Evolutionary conservation across 2,888 invertebrate species (phyloP).

Genomic region (Mythimna vitellina): DNA sequence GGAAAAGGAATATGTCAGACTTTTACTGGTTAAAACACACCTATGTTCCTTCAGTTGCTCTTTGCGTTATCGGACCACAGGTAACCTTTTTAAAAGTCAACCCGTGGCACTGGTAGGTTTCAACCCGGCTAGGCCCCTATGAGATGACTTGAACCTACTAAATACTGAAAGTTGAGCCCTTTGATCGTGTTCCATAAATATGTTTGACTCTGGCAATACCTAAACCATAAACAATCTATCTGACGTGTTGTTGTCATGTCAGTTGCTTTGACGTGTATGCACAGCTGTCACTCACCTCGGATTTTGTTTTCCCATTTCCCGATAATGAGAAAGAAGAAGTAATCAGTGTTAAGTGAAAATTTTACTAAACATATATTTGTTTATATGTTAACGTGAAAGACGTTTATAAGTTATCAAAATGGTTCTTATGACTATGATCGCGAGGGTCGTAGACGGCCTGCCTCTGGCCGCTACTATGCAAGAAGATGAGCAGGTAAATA

Average conservation of each 20-base stretch:
- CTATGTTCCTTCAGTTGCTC: too few relatives aligned
- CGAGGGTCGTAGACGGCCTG: conserved; percentile 98
- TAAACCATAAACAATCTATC: conserved; percentile 19
- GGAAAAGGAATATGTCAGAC: too few relatives aligned
- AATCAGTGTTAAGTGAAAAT: conserved; percentile 67
- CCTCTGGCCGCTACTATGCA: conserved; percentile 99
- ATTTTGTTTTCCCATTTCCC: conserved; percentile 73
- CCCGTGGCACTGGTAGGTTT: too few relatives aligned
- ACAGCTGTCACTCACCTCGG: conserved; percentile 77
- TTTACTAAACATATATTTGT: conserved; percentile 59
- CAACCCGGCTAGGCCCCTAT: too few relatives aligned
- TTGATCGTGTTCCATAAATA: too few relatives aligned
- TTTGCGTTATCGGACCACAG: too few relatives aligned
- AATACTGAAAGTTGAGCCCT: too few relatives aligned
- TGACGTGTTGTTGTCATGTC: conserved; percentile 85
- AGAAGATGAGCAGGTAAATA: conserved; percentile 98
- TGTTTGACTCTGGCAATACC: conserved; percentile 16
- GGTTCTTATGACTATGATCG: conserved; percentile 99
- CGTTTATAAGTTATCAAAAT: conserved; percentile 89
- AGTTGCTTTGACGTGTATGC: conserved; percentile 82
- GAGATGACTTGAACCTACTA: too few relatives aligned
- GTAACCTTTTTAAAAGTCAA: too few relatives aligned
- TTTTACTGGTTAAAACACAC: too few relatives aligned
- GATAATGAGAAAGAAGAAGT: conserved; percentile 85
- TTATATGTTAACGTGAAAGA: conserved; percentile 71